A percentile compares a stretch with the other conserved stretches of the same genome.
phyloP scores from a whole-genome alignment of 1,140 invertebrate species.

The Globodera ellingtonae region DNA sequence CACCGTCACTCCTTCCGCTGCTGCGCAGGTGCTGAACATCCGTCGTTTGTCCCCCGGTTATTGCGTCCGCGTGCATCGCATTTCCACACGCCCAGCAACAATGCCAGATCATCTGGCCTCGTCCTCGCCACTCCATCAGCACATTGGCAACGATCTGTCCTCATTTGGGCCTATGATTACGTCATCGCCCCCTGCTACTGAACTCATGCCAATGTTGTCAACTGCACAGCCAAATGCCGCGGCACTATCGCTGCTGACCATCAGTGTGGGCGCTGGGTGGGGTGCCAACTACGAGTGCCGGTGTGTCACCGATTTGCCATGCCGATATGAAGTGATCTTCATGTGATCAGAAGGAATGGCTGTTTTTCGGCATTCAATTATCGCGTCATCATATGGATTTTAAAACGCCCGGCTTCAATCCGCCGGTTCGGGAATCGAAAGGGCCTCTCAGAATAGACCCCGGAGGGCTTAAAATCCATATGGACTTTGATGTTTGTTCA shows the following conservation, averaged over 20 bases:
- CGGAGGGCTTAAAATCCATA: too few relatives aligned
- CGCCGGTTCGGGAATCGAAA: too few relatives aligned
- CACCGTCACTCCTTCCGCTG: not conserved
- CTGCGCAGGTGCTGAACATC: conserved; percentile 52
- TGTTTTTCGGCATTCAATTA: not conserved
- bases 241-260: conserved; percentile 57
- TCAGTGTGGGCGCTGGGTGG: conserved; percentile 59
- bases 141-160: conserved; percentile 21
- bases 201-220: not conserved
- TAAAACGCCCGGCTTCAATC: not conserved
- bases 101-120: conserved; percentile 4
- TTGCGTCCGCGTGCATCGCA: conserved; percentile 63
- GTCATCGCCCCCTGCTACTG: not conserved
- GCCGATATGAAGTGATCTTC: conserved; percentile 63
- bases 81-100: conserved; percentile 22
- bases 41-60: conserved; percentile 63
- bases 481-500: not conserved
- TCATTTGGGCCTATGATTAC: not conserved
- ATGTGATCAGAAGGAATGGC: conserved; percentile 27
- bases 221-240: not conserved
- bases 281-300: conserved; percentile 58
- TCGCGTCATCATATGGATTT: too few relatives aligned
- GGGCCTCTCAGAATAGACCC: too few relatives aligned
- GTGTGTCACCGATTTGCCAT: conserved; percentile 60
- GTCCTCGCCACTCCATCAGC: not conserved